Evolutionary conservation across 2,113 vertebrate species (phyloP), one percentile per base, ranked within the genome.

Genomic region (Rhynchomys soricoides): DNA sequence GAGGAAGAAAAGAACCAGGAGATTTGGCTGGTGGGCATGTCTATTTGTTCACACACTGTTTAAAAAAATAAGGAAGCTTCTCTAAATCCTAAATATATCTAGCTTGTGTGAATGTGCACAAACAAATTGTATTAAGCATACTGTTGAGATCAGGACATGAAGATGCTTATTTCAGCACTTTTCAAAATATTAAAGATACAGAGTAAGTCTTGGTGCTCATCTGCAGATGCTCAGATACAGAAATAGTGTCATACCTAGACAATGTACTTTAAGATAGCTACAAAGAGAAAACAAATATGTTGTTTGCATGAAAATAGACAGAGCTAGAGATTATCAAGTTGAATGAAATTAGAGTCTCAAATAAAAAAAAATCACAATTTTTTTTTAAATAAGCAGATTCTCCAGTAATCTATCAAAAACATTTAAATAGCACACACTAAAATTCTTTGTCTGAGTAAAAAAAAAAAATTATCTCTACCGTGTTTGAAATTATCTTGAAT

Each of bases 401-500:
- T 52, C 29, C 37, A 92, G 22, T 90, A 12, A 5, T 90, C 45
- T 95, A 9, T 68, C 52, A 92, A 68, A 52, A 34, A 77, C 73
- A 40, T 85, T 83, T 66, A 87, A 93, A 45, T 0, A 74, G 15
- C 26, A 64, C 31, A 13, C 68, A 37, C 0, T n/a, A 48, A 88
- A 73, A 34, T 94, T 81, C 3, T 73, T 78, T 95, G 7, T 82
- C 17, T 93, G 17, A 71, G 10, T 2, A 59, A 59, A 79, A 70
- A 77, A 6, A 64, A 89, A 85, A 71, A 77, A 9, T 77, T 77
- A 19, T 75, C 21, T 16, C 1, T 6, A 62, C 15, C 2, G 0
- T 34, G 0, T 94, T 95, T 91, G 57, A 52, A 96, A 52, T 37
- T 74, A 19, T 15, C 91, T 97, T 21, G 26, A 91, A 12, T 92